Evolutionary conservation across 2,113 vertebrate species (phyloP).

Genomic region (Cynocephalus volans): DNA sequence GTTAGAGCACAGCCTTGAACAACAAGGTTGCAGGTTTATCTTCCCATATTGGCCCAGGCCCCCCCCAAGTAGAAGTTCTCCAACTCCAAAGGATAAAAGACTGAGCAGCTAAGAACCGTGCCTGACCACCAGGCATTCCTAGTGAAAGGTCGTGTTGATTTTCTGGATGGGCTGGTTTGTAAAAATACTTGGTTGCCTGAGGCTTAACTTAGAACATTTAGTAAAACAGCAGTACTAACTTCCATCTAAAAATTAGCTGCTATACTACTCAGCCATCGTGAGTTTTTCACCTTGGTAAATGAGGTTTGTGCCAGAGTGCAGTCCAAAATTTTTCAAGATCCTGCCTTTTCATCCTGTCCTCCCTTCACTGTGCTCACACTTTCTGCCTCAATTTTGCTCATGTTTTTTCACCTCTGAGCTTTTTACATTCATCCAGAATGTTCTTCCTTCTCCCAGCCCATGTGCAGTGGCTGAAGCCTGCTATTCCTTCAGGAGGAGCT

Average conservation of each 20-base stretch:
- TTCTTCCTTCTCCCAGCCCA: not conserved
- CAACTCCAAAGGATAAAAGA: not conserved
- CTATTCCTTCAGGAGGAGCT: not conserved
- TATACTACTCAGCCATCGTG: not conserved
- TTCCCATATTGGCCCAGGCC: too few species aligned
- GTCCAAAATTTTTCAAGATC: not conserved
- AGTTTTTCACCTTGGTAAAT: not conserved
- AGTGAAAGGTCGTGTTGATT: not conserved
- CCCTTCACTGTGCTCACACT: not conserved
- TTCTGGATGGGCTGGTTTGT: not conserved
- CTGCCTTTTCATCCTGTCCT: not conserved
- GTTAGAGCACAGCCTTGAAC: too few species aligned
- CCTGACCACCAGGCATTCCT: not conserved
- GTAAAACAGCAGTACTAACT: not conserved
- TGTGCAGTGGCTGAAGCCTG: not conserved
- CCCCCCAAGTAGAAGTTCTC: slow-evolving; percentile 3
- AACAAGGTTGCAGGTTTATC: too few species aligned
- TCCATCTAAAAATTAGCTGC: slow-evolving; percentile 11
- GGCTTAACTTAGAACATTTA: slow-evolving; percentile 68
- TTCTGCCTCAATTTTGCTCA: not conserved
- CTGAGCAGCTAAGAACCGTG: not conserved
- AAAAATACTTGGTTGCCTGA: slow-evolving; percentile 73
- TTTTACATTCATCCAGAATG: not conserved
- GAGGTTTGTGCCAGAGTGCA: not conserved
- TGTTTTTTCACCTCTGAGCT: not conserved